These are phyloP conservation scores for Abramis brama DNA, from an alignment of 2,113 vertebrate species.

Conservation along the genomic window DNA sequence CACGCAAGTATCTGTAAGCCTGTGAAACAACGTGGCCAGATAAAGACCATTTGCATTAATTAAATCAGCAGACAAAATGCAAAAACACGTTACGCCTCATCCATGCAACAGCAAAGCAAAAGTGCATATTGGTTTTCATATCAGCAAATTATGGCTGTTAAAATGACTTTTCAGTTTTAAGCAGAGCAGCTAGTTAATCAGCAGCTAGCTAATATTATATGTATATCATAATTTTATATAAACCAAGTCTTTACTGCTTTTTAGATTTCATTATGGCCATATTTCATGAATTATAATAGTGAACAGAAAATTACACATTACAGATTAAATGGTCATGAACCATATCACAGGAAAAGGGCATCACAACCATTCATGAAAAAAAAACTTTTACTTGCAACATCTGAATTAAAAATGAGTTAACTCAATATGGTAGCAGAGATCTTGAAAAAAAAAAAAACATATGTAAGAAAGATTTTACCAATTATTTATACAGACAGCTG, in stretches of 20 bases:
- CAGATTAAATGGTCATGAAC: neutral
- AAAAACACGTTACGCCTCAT: neutral
- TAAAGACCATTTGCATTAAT: neutral
- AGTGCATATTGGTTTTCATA: too few species aligned
- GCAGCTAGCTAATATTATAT: neutral
- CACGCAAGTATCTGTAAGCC: conserved; percentile 96
- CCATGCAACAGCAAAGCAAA: neutral
- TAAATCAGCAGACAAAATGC: neutral
- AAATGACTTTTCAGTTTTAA: neutral
- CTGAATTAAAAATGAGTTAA: neutral
- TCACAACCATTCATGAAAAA: neutral
- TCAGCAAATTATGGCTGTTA: neutral
- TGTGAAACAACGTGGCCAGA: conserved; percentile 57
- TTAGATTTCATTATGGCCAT: neutral
- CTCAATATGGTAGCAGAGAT: neutral
- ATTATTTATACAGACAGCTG: neutral
- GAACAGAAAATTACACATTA: neutral
- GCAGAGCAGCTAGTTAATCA: neutral
- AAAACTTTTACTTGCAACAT: neutral
- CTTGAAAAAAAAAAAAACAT: neutral
- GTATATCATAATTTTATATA: neutral
- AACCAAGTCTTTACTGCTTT: neutral
- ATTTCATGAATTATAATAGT: neutral
- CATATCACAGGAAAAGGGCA: neutral
- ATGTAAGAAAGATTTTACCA: neutral